Evolutionary conservation across 2,113 vertebrate species (phyloP).

Genomic region (Egretta garzetta): DNA sequence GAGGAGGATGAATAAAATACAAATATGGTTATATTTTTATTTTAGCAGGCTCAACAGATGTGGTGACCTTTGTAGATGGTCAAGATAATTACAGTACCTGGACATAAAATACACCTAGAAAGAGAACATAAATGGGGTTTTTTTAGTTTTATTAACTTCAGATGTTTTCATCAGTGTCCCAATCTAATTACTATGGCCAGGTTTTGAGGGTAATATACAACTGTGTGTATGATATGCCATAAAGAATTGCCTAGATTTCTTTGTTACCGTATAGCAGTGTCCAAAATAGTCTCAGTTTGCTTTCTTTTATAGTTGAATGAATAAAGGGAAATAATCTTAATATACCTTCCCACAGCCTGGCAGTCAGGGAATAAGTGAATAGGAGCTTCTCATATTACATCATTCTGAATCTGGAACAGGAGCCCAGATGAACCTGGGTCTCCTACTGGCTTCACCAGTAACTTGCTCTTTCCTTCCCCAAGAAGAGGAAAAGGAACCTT

Average conservation of each 20-base stretch:
- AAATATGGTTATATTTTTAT: not conserved
- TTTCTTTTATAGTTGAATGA: not conserved
- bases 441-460: not conserved
- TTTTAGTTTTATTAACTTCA: not conserved
- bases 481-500: not conserved
- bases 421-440: not conserved
- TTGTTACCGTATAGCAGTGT: not conserved
- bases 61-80: not conserved
- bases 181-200: not conserved
- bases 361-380: not conserved
- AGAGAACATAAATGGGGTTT: rapidly evolving
- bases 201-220: not conserved
- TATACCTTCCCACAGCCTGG: not conserved
- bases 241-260: not conserved
- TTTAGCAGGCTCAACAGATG: not conserved
- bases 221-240: not conserved
- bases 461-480: not conserved
- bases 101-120: not conserved
- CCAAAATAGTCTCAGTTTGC: not conserved
- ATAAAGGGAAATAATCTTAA: not conserved
- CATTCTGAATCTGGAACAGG: not conserved
- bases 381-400: not conserved
- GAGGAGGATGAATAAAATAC: not conserved
- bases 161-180: not conserved
- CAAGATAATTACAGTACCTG: not conserved